These are phyloP conservation scores for Drosophila subquinaria DNA, from an alignment of 2,888 invertebrate genomes.

Conservation along the genomic window DNA sequence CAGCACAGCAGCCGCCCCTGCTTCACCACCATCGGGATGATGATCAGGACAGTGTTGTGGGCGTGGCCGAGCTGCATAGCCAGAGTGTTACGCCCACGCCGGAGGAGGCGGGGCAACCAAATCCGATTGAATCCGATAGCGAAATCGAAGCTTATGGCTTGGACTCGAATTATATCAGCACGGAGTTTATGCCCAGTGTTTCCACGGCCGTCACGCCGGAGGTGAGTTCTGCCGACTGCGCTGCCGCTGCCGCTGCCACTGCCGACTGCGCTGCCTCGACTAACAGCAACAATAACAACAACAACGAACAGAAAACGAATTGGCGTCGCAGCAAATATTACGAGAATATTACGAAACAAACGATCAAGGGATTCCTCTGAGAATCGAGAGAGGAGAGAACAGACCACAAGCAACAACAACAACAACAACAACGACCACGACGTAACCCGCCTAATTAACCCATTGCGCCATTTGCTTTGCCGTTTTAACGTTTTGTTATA, in stretches of 20 bases:
- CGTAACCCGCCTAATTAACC: conserved; percentile 61
- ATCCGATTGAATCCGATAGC: conserved; percentile 75
- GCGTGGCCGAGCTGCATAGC: conserved; percentile 79
- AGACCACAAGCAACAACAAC: neutral
- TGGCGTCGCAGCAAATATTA: conserved; percentile 87
- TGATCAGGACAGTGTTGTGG: conserved; percentile 73
- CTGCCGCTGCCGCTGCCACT: conserved; percentile 44
- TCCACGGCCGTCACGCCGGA: conserved; percentile 80
- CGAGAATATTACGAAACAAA: conserved; percentile 87
- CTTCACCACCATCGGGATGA: conserved; percentile 38
- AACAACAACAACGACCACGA: neutral
- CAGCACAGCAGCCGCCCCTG: conserved; percentile 67
- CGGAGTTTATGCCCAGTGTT: conserved; percentile 60
- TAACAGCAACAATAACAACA: conserved; percentile 50
- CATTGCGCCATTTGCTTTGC: conserved; percentile 66
- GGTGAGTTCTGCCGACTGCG: conserved; percentile 75
- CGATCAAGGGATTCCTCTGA: conserved; percentile 87
- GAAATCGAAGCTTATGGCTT: conserved; percentile 75
- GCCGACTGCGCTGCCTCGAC: conserved; percentile 25
- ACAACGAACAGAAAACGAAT: conserved; percentile 77
- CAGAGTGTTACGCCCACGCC: conserved; percentile 84
- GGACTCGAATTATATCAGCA: conserved; percentile 58
- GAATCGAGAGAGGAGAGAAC: neutral
- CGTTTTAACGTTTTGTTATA: conserved; percentile 31
- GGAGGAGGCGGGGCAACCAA: conserved; percentile 60